Base-by-base conservation (phyloP, 2,888 invertebrate genomes). In the Hybos culiciformis region DNA sequence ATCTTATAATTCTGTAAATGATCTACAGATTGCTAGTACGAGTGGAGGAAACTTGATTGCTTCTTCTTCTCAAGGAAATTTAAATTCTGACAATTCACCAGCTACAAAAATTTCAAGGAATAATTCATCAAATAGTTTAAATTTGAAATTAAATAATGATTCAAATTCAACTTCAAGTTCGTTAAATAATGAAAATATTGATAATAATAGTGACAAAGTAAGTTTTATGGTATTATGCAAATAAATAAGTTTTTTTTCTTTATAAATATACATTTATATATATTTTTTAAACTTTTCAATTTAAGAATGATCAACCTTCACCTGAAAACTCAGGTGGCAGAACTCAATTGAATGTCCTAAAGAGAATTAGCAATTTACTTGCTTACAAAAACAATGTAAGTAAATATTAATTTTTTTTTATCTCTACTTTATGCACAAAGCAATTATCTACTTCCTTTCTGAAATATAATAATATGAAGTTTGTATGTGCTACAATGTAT, bases 281-380 rank as follows among this genome's bases (percentile, higher is more conserved):
- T 12, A 18, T 17, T 34, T 8, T 9, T n/a, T n/a, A 15, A 4
- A 17, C 20, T 33, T 8, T 26, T n/a, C 19, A 15, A 3, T 14
- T 44, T 11, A 43, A 51, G 49, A 15, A 50, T 14, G 54, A 56
- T 31, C 53, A 54, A 21, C 43, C 57, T 41, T 54, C 56, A 18
- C 50, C 53, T 23, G 63, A 61, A 50, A 53, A 49, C 17, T 53
- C 49, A 26, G 55, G 59, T 36, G 65, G 59, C 0, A 56, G 64
- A 29, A 86, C 83, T 60, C 72, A 91, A 54, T 80, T 84, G 1
- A 90, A 85, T 70, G 88, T 93, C 47, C 68, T 93, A 17, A 82
- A 80, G 56, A 74, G 91, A 53, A 87, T 93, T 39, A 86, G 87
- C 57, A 90, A 83, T 62, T 77, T 92, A 39, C 72, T 91, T 36